Conservation (phyloP, 2,113 vertebrate genomes). For the Bungarus multicinctus region DNA sequence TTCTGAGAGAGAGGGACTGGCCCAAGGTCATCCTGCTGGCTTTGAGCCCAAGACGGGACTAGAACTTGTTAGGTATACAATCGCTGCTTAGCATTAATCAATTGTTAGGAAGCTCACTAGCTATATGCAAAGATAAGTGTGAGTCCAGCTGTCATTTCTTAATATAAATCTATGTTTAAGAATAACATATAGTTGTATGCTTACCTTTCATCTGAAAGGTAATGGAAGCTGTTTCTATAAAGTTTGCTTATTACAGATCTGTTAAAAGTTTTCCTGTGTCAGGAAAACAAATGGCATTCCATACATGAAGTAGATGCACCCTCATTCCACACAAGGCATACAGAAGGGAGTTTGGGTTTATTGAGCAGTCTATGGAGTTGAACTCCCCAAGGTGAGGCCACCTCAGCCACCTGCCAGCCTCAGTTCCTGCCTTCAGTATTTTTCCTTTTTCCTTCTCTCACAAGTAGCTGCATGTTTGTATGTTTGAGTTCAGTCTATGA, state of each 20-base stretch:
- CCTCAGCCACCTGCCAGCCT: neutral
- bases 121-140: neutral
- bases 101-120: neutral
- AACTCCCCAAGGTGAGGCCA: neutral
- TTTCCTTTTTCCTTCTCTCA: constrained; percentile 18
- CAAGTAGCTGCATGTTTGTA: constrained; percentile 57
- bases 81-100: neutral
- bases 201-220: neutral
- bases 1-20: neutral
- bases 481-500: constrained; percentile 51
- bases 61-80: neutral
- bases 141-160: neutral
- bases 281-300: neutral
- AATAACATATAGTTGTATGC: neutral
- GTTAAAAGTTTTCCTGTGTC: neutral
- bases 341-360: neutral
- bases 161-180: neutral
- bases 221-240: neutral
- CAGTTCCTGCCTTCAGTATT: neutral
- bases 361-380: neutral
- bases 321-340: neutral
- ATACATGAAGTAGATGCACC: neutral
- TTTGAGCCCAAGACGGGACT: neutral
- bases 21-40: neutral
- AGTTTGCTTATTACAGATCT: neutral